A percentile compares a stretch with the other conserved stretches of the same genome.
phyloP scores from a whole-genome alignment of 2,113 vertebrate genomes.

The Labrus mixtus region DNA sequence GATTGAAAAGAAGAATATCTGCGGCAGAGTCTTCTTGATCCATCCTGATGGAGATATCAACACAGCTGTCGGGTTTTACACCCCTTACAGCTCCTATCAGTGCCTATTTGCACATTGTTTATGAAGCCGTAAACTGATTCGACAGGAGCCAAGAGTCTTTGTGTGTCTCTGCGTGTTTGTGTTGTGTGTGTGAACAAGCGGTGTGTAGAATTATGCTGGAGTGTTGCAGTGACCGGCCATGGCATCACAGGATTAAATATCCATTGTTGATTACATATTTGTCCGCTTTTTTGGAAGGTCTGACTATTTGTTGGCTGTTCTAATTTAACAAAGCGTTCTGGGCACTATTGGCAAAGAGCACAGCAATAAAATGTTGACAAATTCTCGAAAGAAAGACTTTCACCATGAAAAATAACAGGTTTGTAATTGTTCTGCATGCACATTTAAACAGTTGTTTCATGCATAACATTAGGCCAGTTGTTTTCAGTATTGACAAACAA shows the following conservation, averaged over 20 bases:
- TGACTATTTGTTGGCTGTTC: not conserved
- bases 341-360: not conserved
- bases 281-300: constrained; percentile 5
- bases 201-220: not conserved
- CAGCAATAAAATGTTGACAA: too few species aligned
- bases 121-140: constrained; percentile 53
- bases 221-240: constrained; percentile 8
- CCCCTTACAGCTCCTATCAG: constrained; percentile 42
- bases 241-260: constrained; percentile 37
- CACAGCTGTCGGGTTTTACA: constrained; percentile 49
- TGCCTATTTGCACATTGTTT: constrained; percentile 57
- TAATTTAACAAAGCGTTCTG: not conserved
- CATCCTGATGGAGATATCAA: constrained; percentile 53
- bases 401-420: not conserved
- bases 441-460: constrained; percentile 6
- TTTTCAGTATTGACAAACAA: constrained; percentile 18
- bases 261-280: constrained; percentile 20
- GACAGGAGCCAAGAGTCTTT: constrained; percentile 25
- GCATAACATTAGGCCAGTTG: not conserved
- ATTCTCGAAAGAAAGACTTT: too few species aligned
- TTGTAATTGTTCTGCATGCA: not conserved
- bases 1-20: constrained; percentile 58
- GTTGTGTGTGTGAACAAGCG: not conserved
- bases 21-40: constrained; percentile 20
- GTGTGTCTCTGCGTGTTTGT: constrained; percentile 21